These are phyloP conservation scores for Microctenopoma lineatum DNA, from an alignment of 2,797 vertebrate genomes.

Conservation along the genomic window DNA sequence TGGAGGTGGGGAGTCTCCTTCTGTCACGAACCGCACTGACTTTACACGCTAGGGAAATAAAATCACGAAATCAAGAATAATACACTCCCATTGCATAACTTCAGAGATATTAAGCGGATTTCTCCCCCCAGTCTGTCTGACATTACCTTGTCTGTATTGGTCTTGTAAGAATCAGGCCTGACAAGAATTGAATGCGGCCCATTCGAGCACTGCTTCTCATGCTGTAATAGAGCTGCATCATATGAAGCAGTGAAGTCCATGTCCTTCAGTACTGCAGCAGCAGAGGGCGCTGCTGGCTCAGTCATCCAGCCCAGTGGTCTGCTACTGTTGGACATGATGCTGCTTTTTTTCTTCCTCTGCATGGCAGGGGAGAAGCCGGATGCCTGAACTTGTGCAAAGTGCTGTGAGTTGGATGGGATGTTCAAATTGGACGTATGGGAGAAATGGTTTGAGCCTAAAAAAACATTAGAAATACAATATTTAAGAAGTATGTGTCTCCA, in stretches of 20 bases:
- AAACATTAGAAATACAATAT: background rate
- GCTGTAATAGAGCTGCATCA: slow-evolving; percentile 67
- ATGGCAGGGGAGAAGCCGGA: slow-evolving; percentile 77
- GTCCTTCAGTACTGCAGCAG: slow-evolving; percentile 84
- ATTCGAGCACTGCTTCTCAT: slow-evolving; percentile 71
- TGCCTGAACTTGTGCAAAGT: slow-evolving; percentile 75
- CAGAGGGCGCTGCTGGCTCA: slow-evolving; percentile 84
- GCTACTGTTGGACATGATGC: slow-evolving; percentile 74
- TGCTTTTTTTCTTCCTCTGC: slow-evolving; percentile 76
- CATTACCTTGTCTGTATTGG: slow-evolving; percentile 89
- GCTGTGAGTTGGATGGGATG: slow-evolving; percentile 82
- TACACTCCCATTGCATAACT: background rate
- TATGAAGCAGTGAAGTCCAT: slow-evolving; percentile 78
- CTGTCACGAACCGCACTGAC: slow-evolving; percentile 92
- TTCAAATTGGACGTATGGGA: slow-evolving; percentile 71
- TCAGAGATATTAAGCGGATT: background rate
- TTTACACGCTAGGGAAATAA: slow-evolving; percentile 86
- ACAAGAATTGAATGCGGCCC: slow-evolving; percentile 94
- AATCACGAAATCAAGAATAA: slow-evolving; percentile 12
- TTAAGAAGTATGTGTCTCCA: background rate
- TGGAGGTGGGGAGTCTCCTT: slow-evolving; percentile 86
- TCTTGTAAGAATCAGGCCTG: slow-evolving; percentile 90
- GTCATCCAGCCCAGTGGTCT: slow-evolving; percentile 74
- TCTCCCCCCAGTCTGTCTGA: background rate
- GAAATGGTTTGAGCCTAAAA: slow-evolving; percentile 77